Percentiles rank a stretch among this genome's conserved stretches.
Conservation (phyloP, 2,888 invertebrate genomes). For the Agrochola macilenta region DNA sequence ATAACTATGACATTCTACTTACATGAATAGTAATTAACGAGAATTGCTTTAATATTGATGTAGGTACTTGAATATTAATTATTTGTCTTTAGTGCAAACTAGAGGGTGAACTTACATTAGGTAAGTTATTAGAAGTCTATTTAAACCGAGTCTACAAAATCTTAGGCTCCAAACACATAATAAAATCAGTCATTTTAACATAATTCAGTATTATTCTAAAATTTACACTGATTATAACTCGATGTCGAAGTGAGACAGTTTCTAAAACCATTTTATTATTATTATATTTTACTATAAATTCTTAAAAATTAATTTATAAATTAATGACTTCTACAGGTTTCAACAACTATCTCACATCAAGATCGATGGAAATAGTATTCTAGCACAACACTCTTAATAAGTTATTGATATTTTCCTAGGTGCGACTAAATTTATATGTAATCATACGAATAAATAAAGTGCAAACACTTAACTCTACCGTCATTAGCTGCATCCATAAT, state of each 20-base stretch:
- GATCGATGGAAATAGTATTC: slow-evolving; percentile 86
- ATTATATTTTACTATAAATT: slow-evolving; percentile 88
- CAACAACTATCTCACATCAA: slow-evolving; percentile 87
- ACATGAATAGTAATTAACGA: slow-evolving; percentile 88
- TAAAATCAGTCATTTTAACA: slow-evolving; percentile 91
- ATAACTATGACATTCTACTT: slow-evolving; percentile 86
- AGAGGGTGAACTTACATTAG: slow-evolving; percentile 87
- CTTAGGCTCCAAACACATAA: slow-evolving; percentile 90
- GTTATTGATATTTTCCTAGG: slow-evolving; percentile 91
- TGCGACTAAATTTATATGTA: slow-evolving; percentile 90
- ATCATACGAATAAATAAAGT: slow-evolving; percentile 91
- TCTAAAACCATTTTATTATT: slow-evolving; percentile 82
- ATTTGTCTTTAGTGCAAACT: slow-evolving; percentile 88
- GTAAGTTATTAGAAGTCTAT: slow-evolving; percentile 85
- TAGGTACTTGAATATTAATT: slow-evolving; percentile 81
- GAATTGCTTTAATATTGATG: slow-evolving; percentile 88
- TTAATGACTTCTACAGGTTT: slow-evolving; percentile 89
- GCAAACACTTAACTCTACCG: slow-evolving; percentile 91
- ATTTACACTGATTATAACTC: slow-evolving; percentile 89
- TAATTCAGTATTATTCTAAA: slow-evolving; percentile 90
- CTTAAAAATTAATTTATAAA: slow-evolving; percentile 89
- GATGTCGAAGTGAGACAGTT: slow-evolving; percentile 88
- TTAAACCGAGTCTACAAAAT: slow-evolving; percentile 89
- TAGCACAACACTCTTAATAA: slow-evolving; percentile 91
- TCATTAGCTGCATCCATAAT: slow-evolving; percentile 87